A percentile compares a stretch with the other conserved stretches of the same genome.
Conservation (phyloP, 2,888 invertebrate genomes). For the Meloe dianella region DNA sequence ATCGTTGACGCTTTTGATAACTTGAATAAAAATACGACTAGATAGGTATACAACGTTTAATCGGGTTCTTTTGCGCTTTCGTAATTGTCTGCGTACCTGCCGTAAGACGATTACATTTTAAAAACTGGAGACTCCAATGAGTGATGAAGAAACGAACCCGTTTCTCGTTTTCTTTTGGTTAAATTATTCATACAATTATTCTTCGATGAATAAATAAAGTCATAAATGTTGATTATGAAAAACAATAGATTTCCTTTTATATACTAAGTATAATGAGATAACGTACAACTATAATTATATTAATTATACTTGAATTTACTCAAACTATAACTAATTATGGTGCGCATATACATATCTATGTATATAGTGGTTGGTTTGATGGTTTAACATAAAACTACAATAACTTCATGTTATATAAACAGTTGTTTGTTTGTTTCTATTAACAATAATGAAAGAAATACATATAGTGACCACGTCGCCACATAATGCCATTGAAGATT, state of each 20-base stretch:
- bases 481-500: constrained; percentile 30
- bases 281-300: neutral
- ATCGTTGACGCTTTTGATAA: no score
- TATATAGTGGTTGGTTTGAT: neutral
- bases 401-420: neutral
- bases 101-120: no score
- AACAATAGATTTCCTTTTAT: neutral
- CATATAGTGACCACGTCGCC: constrained; percentile 25
- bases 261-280: neutral
- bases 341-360: no score
- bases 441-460: neutral
- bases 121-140: no score
- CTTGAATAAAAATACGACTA: no score
- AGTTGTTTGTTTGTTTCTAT: no score
- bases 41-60: no score
- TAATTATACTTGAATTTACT: neutral
- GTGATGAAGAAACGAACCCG: no score
- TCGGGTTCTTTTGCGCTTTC: no score
- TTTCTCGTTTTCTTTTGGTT: no score
- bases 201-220: neutral
- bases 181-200: neutral
- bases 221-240: neutral
- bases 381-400: neutral
- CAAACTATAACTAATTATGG: neutral
- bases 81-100: no score